Percentiles rank a stretch among this genome's conserved stretches.
Evolutionary conservation across 1,140 invertebrate genomes (phyloP).

Genomic region (Trichonephila inaurata): DNA sequence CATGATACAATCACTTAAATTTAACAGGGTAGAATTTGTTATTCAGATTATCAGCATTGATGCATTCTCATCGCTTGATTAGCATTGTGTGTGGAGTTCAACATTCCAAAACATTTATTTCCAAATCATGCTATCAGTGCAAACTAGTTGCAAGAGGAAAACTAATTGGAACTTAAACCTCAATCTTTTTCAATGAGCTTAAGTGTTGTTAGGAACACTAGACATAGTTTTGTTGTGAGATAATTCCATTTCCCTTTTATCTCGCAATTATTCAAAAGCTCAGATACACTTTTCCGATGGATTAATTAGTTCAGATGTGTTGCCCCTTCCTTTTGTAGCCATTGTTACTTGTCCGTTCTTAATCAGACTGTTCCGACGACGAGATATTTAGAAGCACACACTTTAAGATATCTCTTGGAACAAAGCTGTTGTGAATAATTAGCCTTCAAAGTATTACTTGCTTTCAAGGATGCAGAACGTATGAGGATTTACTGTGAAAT

Average conservation of each 20-base stretch:
- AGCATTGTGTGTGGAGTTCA: too few relatives aligned
- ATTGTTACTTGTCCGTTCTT: conserved; percentile 8
- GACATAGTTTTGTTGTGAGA: neutral
- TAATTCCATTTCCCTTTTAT: conserved; percentile 26
- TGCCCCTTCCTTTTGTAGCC: neutral
- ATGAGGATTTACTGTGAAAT: neutral
- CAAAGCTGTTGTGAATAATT: conserved; percentile 1
- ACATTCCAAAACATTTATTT: too few relatives aligned
- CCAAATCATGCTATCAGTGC: too few relatives aligned
- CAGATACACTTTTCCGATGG: neutral
- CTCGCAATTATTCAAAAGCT: conserved; percentile 7
- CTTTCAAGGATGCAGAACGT: neutral
- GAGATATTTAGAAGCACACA: neutral
- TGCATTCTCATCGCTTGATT: too few relatives aligned
- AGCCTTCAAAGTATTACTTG: neutral
- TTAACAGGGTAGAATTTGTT: too few relatives aligned
- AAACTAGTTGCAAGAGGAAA: too few relatives aligned
- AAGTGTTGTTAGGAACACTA: neutral
- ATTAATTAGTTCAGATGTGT: neutral
- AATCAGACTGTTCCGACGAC: neutral
- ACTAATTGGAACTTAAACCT: neutral
- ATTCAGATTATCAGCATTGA: too few relatives aligned
- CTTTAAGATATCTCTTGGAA: neutral
- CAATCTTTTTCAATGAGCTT: neutral
- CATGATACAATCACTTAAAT: too few relatives aligned